Base-by-base conservation (phyloP, 1,140 invertebrate species). In the Sycobia sp. region DNA sequence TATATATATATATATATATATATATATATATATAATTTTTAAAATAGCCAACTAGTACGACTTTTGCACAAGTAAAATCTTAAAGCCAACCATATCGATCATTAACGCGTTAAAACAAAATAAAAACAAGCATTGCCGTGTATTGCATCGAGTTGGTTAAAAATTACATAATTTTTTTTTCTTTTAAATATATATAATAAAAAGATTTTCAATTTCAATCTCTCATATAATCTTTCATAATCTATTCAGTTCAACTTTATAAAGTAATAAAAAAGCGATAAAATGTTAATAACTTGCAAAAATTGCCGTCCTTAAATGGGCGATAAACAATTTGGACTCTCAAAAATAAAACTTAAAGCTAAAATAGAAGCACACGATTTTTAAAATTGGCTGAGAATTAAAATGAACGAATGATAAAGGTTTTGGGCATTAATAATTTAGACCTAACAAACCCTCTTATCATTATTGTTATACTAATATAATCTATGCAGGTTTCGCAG, bases 371-470 rank as follows among this genome's bases (percentile, higher is more conserved):
- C 54, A 34, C n/a, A n/a, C 53, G 39, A 51, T 4, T 14, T 56
- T 49, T n/a, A n/a, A n/a, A 36, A 13, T 32, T 14, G 49, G 49
- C 51, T 23, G 4, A 58, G 34, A 3, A 2, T 46, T 18, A 38
- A 65, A 39, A 41, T 7, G 29, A 49, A 38, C 22, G 11, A 50
- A 32, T 4, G 4, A 34, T 50, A 36, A 65, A 65, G 62, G 62
- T 65, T 65, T 59, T 65, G 62, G 62, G 55, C 55, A 65, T 65
- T 13, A 27, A n/a, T n/a, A n/a, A 51, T 53, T 53, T 53, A 49
- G 32, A 65, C 38, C 50, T 44, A 65, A 65, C 20, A 53, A 58
- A 65, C 55, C 41, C 38, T 58, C 29, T 16, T 27, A 43, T 50
- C 16, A 41, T 49, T 16, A 50, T 27, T 46, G 11, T 34, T 62